These are phyloP conservation scores for Dermochelys coriacea DNA, from an alignment of 2,797 vertebrate genomes.

Conservation along the genomic window DNA sequence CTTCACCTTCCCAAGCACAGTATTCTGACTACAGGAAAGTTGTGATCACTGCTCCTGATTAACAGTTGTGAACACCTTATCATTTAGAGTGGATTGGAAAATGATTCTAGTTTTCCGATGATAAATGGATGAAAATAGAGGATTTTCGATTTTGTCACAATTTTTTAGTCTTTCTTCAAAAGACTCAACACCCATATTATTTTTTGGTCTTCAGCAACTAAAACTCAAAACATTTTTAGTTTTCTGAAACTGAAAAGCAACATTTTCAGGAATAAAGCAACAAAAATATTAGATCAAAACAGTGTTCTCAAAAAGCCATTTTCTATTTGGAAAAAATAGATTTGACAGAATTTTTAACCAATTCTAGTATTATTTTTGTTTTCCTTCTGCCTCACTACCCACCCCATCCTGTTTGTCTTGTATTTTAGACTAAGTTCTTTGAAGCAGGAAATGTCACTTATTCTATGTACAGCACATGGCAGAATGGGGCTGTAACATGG, in stretches of 20 bases:
- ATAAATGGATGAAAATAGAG: background rate
- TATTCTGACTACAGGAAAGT: background rate
- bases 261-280: background rate
- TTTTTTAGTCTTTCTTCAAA: background rate
- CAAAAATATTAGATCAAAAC: background rate
- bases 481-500: background rate
- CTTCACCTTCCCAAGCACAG: background rate
- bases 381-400: background rate
- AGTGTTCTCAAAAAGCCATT: background rate
- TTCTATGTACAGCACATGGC: background rate
- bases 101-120: fast-evolving
- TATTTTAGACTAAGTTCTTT: background rate
- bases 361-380: background rate
- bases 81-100: background rate
- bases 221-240: background rate
- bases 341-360: background rate
- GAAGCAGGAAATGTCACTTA: background rate
- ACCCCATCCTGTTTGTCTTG: background rate
- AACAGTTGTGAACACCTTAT: background rate
- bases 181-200: too few relatives aligned
- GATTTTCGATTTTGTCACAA: background rate
- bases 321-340: background rate
- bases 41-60: background rate
- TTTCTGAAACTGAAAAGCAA: background rate
- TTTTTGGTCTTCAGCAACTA: background rate